phyloP scores from a whole-genome alignment of 1,140 invertebrate species.

The Drosophila sp. region DNA sequence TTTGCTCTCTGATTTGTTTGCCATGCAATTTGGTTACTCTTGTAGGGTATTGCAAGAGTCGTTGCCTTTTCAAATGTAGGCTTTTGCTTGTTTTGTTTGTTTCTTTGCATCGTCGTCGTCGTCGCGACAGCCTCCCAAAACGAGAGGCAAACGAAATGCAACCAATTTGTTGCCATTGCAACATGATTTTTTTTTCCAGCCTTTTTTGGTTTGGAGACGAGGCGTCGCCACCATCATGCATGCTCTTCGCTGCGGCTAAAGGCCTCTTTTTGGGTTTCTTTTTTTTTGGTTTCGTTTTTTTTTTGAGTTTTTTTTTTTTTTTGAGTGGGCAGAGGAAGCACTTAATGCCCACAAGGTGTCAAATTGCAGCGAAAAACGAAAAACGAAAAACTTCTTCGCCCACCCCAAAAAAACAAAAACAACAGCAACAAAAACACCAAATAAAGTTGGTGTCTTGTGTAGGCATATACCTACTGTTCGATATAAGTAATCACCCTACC shows the following conservation, averaged over 20 bases:
- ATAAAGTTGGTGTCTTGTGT: conserved; percentile 40
- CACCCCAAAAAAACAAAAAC: conserved; percentile 49
- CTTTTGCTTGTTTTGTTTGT: not conserved
- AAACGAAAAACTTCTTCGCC: conserved; percentile 55
- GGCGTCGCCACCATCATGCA: conserved; percentile 50
- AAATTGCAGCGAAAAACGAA: conserved; percentile 65
- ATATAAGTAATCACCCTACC: not conserved
- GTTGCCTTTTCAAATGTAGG: not conserved
- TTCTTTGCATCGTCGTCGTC: conserved; percentile 20
- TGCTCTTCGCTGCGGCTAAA: conserved; percentile 22
- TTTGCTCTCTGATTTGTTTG: no score
- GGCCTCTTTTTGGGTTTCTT: conserved; percentile 20
- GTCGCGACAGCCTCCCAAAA: conserved; percentile 57
- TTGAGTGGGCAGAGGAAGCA: conserved; percentile 81
- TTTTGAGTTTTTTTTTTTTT: conserved; percentile 16
- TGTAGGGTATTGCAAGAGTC: not conserved
- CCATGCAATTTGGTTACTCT: no score
- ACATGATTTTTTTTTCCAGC: conserved; percentile 43
- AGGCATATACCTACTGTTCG: conserved; percentile 44
- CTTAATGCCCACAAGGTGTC: conserved; percentile 83
- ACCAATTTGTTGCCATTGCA: conserved; percentile 76
- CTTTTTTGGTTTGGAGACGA: conserved; percentile 62
- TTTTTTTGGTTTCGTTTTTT: conserved; percentile 14
- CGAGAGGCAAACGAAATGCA: conserved; percentile 64
- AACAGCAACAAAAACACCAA: conserved; percentile 19